A percentile compares a stretch with the other conserved stretches of the same genome.
Evolutionary conservation across 2,888 invertebrate genomes (phyloP).

Genomic region (Metellina segmentata): DNA sequence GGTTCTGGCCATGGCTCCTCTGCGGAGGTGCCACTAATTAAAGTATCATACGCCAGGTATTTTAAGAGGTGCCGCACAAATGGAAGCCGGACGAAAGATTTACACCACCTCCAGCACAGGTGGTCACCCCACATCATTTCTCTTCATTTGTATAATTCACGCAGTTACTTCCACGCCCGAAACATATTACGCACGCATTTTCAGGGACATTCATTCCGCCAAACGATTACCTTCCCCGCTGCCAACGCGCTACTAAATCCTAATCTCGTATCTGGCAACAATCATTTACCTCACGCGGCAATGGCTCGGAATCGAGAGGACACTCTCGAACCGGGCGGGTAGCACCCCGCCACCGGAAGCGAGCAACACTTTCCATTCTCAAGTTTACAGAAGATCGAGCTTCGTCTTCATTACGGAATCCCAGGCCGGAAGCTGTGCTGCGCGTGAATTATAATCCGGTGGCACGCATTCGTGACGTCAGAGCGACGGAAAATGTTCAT

Average conservation of each 20-base stretch:
- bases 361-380: conserved; percentile 40
- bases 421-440: conserved; percentile 57
- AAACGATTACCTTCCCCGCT: conserved; percentile 44
- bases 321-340: conserved; percentile 32
- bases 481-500: conserved; percentile 59
- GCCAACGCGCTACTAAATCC: conserved; percentile 66
- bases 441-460: conserved; percentile 60
- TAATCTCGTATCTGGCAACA: conserved; percentile 46
- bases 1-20: too few relatives aligned
- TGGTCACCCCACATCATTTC: conserved; percentile 22
- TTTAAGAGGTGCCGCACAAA: neutral
- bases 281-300: conserved; percentile 53
- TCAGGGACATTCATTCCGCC: conserved; percentile 47
- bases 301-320: neutral
- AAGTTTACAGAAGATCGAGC: conserved; percentile 45
- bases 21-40: too few relatives aligned
- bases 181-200: conserved; percentile 53
- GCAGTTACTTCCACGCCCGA: conserved; percentile 41
- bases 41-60: too few relatives aligned
- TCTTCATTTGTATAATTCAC: conserved; percentile 57
- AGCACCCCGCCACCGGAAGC: conserved; percentile 54
- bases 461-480: conserved; percentile 67
- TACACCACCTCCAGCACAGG: conserved; percentile 2
- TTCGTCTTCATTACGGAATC: conserved; percentile 58
- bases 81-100: conserved; percentile 15